Evolutionary conservation across 2,888 invertebrate genomes (phyloP), one percentile per base, ranked within the genome.

Genomic region (Chrysopilus asiliformis): DNA sequence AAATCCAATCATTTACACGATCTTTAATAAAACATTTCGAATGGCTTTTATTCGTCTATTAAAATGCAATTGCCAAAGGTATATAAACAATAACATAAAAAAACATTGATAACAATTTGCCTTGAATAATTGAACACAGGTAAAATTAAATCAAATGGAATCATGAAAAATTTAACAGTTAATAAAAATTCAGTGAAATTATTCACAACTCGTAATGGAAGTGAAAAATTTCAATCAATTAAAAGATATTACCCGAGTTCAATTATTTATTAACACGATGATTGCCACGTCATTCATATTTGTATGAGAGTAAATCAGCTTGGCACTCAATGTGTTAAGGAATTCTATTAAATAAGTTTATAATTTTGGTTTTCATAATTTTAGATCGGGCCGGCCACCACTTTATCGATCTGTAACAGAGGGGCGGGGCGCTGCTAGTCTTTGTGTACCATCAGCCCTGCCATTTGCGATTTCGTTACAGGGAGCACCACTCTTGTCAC

Each of bases 1-100:
- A 59, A 91, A 93, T 63, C 91, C 91, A 6, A 79, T 91, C 52
- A 90, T 91, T 57, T 91, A 93, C 64, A 91, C 91, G 3, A 76
- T 89, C 36, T 93, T 93, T 68, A 91, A 91, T 64, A 73, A 79
- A 46, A 84, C 85, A 10, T 91, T 91, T 65, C 70, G 90, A 32
- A 80, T 83, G 10, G 85, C 87, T 2, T 89, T 89, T 57, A 73
- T 83, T 41, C 71, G 83, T 41, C 63, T 85, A 32, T 65, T 85
- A 14, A 68, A 74, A 43, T 84, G 84, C 61, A 76, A 75, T 51
- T 84, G 84, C 57, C 74, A 76, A 50, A 76, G 79, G 81, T 81
- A n/a, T n/a, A n/a, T n/a, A n/a, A n/a, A n/a, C n/a, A n/a, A n/a
- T n/a, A n/a, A n/a, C n/a, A n/a, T n/a, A n/a, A n/a, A n/a, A n/a